A percentile compares a stretch with the other conserved stretches of the same genome.
Conservation (phyloP, 2,113 vertebrate genomes). For the Thalassarche chlororhynchos region DNA sequence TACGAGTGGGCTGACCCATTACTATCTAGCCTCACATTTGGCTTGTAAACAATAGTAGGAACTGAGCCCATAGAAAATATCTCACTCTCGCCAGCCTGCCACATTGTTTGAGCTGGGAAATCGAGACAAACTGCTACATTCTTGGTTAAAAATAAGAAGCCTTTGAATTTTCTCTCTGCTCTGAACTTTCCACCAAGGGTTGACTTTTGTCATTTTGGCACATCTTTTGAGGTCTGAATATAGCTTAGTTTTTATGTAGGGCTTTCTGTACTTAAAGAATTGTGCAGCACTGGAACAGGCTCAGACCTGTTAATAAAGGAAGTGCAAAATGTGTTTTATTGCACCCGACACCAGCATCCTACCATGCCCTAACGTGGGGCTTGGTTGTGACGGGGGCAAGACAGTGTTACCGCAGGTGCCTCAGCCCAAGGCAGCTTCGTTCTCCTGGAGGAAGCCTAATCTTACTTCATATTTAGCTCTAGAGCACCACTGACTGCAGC, state of each 20-base stretch:
- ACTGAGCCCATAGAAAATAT: constrained; percentile 61
- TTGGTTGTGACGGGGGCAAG: background rate
- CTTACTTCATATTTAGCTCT: background rate
- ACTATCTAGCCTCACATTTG: constrained; percentile 55
- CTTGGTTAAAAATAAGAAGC: constrained; percentile 41
- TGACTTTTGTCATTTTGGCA: constrained; percentile 18
- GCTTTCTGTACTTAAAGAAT: background rate
- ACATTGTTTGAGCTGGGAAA: constrained; percentile 66
- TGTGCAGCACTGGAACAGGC: background rate
- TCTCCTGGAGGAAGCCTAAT: background rate
- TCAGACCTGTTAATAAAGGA: background rate
- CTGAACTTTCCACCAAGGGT: constrained; percentile 26
- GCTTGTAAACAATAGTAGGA: constrained; percentile 71
- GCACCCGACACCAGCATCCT: background rate
- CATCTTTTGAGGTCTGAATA: background rate
- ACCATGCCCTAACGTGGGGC: background rate
- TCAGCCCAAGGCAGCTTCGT: background rate
- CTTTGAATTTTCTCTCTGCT: constrained; percentile 21
- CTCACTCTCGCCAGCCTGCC: background rate
- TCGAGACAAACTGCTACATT: constrained; percentile 18
- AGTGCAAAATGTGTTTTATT: background rate
- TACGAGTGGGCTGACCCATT: background rate
- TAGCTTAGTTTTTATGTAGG: background rate
- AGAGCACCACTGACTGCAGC: background rate
- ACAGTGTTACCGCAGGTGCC: background rate